Base-by-base conservation (phyloP, 2,888 invertebrate species). In the Entomobrya proxima region DNA sequence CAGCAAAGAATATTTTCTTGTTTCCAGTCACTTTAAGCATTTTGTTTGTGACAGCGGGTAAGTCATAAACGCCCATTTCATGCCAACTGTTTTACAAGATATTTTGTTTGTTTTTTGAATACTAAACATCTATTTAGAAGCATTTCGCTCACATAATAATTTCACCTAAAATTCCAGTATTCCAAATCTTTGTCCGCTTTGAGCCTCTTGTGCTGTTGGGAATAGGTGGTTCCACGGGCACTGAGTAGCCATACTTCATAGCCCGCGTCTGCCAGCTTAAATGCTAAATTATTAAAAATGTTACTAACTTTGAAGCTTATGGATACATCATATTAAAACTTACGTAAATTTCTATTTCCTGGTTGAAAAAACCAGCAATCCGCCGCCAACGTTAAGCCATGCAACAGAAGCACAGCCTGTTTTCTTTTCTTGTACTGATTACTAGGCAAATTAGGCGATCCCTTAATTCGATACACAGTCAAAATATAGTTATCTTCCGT, bases 191-290 rank as follows among this genome's bases (percentile, higher is more conserved):
- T 72, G 2, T 72, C 18, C 1, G 52, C 6, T 11, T 80, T 40
- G 0, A n/a, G 72, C 6, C 6, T 55, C 1, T 6, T 50, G 27
- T 80, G 80, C 9, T n/a, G 3, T 9, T 40, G 6, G 2, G 80
- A 80, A 40, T 80, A 80, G 7, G 35, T 37, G 1, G 80, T 30
- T 7, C 80, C 80, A 7, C 80, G 27, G 6, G 18, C 9, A 18
- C 72, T 80, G 2, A 24, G 69, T 11, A 80, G n/a, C 80, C 80
- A 80, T 2, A 80, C 80, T 0, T 80, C 80, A 30, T 40, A 72
- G 7, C 80, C 80, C 4, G 80, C 69, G 27, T 80, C 72, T 0
- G 69, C 80, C 24, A 80, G 13, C 37, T 80, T 69, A 24, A 80
- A 69, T 6, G 80, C 80, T 80, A 50, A 13, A 13, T 1, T n/a